phyloP scores from a whole-genome alignment of 2,797 vertebrate species.

The Cephalopachus bancanus region DNA sequence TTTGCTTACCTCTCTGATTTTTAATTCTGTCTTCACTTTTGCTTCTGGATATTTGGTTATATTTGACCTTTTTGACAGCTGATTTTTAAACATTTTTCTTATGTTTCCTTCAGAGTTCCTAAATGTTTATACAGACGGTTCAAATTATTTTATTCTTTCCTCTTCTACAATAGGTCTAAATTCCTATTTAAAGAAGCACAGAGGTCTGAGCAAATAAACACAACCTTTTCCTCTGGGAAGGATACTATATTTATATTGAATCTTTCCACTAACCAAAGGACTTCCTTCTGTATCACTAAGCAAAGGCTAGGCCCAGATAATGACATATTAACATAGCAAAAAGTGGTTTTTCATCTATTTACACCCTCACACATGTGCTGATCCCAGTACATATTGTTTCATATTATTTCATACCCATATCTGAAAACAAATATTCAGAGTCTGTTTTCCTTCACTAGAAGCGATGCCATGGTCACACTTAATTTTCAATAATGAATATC shows the following conservation, averaged over 20 bases:
- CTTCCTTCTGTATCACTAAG: not conserved
- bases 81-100: not conserved
- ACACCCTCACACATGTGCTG: not conserved
- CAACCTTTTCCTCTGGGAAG: not conserved
- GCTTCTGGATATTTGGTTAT: not conserved
- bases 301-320: not conserved
- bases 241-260: not conserved
- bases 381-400: not conserved
- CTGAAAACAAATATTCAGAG: not conserved
- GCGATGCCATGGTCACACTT: not conserved
- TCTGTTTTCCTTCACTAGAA: not conserved
- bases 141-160: not conserved
- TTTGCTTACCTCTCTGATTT: not conserved
- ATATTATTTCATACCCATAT: not conserved
- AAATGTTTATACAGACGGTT: not conserved
- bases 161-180: not conserved
- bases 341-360: not conserved
- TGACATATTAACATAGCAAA: not conserved
- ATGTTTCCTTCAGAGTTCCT: not conserved
- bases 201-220: not conserved
- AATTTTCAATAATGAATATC: slow-evolving; percentile 1
- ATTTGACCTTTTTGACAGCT: not conserved
- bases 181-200: not conserved
- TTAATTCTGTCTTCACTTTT: not conserved
- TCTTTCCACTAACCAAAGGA: not conserved